Evolutionary conservation across 2,888 invertebrate species (phyloP), one percentile per base, ranked within the genome.

Genomic region (Nomada ferruginata): DNA sequence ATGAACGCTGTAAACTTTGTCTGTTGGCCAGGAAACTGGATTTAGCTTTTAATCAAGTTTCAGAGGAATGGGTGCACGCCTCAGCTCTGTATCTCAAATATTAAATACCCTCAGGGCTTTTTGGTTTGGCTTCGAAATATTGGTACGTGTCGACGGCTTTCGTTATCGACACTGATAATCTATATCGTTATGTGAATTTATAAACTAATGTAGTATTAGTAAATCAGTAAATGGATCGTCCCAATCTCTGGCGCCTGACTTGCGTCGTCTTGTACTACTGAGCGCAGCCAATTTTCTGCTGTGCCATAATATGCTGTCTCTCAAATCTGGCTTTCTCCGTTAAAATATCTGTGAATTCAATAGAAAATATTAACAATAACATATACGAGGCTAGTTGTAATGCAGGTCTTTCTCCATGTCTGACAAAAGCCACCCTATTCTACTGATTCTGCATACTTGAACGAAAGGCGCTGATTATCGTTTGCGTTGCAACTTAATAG

Each of bases 341-440:
- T 4, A 3, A 47, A 10, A 47, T 47, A 15, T 47, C 47, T 2
- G 15, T 10, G 15, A 4, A 10, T 11, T 47, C 47, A 15, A 47
- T 11, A 10, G 15, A 47, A 47, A 3, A 47, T 47, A 13, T 11
- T 15, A 15, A 44, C 44, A 44, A 47, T 47, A 15, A 47, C 4
- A 10, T 10, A 7, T n/a, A 2, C 9, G 10, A 23, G 10, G 13
- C 18, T 11, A 1, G 18, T n/a, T 65, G 50, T 59, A 53, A 52
- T 18, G 20, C 4, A 1, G 5, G 0, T 15, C 23, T 7, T 5
- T 0, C 13, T 20, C 3, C 2, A 0, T n/a, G 81, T 52, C 79
- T 61, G 70, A 71, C 70, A 20, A 11, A 11, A 20, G 23, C 13
- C 44, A 29, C 2, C 0, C 11, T 23, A n/a, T 82, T 23, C 80